Conservation (phyloP, 23 tunicate genomes). For the Ascidia mentula region DNA sequence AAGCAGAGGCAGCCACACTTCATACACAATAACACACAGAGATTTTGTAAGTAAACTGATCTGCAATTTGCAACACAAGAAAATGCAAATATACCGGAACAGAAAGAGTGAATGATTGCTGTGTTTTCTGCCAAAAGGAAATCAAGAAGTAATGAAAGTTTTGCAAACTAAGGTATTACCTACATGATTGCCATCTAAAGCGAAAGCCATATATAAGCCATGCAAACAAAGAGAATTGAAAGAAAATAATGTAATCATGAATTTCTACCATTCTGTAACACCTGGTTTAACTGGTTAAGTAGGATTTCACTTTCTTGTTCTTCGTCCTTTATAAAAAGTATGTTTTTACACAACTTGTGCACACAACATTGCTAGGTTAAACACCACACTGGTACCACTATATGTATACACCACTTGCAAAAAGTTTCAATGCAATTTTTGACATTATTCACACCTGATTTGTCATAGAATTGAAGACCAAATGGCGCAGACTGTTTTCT, state of each 20-base stretch:
- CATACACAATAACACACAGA: too few relatives aligned
- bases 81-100: conserved; percentile 4
- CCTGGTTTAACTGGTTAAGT: conserved; percentile 8
- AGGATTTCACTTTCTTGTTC: neutral
- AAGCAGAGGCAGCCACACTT: too few relatives aligned
- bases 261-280: neutral
- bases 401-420: neutral
- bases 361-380: neutral
- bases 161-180: neutral
- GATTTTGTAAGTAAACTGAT: too few relatives aligned
- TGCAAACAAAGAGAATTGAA: too few relatives aligned
- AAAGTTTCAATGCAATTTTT: neutral
- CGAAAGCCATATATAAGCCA: too few relatives aligned
- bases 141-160: neutral
- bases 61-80: too few relatives aligned
- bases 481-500: conserved; percentile 52
- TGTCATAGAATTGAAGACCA: conserved; percentile 75
- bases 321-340: neutral
- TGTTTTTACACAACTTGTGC: neutral
- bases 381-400: neutral
- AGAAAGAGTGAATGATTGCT: neutral
- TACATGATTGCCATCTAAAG: too few relatives aligned
- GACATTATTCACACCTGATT: conserved; percentile 48
- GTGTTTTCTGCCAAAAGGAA: neutral
- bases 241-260: neutral